Conservation (phyloP, 1,140 invertebrate species). For the Lutraria rhynchaena region DNA sequence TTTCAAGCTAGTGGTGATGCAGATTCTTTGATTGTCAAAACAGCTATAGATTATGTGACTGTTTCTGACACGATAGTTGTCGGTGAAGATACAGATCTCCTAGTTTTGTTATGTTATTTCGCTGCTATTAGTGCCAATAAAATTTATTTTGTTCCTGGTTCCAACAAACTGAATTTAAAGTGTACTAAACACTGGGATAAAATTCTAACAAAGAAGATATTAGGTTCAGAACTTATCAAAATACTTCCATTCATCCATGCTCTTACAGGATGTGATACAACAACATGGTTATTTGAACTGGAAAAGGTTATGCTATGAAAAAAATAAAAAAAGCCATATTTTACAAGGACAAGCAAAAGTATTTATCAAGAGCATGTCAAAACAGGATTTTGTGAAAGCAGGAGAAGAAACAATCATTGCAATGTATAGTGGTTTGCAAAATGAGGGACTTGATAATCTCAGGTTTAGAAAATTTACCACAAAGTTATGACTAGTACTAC, state of each 20-base stretch:
- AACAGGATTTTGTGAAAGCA: background rate
- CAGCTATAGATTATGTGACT: background rate
- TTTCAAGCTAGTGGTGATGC: conserved; percentile 11
- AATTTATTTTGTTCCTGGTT: conserved; percentile 11
- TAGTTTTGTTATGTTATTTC: conserved; percentile 23
- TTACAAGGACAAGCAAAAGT: background rate
- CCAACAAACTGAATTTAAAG: background rate
- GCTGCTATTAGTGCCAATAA: background rate
- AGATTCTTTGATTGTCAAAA: conserved; percentile 15
- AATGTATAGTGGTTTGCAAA: conserved; percentile 6
- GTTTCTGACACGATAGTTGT: background rate
- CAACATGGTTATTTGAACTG: conserved; percentile 21
- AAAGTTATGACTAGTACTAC: conserved; percentile 13
- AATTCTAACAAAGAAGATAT: background rate
- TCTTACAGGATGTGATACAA: conserved; percentile 45
- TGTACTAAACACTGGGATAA: background rate
- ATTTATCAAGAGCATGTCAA: background rate
- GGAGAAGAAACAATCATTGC: conserved; percentile 20
- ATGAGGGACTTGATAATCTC: conserved; percentile 11
- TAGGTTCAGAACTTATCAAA: background rate
- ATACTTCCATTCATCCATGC: conserved; percentile 20
- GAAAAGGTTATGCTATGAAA: no score
- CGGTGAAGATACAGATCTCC: conserved; percentile 34
- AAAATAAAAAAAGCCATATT: no score
- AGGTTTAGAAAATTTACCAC: conserved; percentile 35